phyloP scores from a whole-genome alignment of 2,113 vertebrate genomes.

The Tyrannus savana region DNA sequence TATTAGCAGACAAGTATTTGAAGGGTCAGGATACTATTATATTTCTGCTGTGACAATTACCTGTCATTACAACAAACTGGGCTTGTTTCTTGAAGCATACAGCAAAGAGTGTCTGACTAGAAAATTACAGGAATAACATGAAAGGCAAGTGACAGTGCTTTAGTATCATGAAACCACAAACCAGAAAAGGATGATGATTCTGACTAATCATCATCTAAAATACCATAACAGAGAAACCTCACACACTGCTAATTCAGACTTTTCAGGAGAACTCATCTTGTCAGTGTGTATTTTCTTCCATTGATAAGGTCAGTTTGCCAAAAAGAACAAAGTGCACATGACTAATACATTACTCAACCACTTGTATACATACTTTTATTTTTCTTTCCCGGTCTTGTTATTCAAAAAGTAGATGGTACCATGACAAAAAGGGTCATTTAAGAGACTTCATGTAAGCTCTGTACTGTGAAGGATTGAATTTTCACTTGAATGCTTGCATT shows the following conservation, averaged over 20 bases:
- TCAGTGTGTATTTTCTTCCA: slow-evolving; percentile 65
- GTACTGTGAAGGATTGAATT: slow-evolving; percentile 86
- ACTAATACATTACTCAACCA: slow-evolving; percentile 79
- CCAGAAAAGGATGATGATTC: slow-evolving; percentile 12
- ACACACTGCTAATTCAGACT: slow-evolving; percentile 51
- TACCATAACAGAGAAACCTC: slow-evolving; percentile 26
- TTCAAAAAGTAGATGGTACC: slow-evolving; percentile 78
- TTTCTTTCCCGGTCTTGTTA: slow-evolving; percentile 75
- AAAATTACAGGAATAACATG: not conserved
- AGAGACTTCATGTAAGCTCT: slow-evolving; percentile 80
- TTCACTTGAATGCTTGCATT: slow-evolving; percentile 84
- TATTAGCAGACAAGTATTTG: not conserved
- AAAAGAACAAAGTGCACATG: slow-evolving; percentile 74
- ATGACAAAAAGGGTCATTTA: slow-evolving; percentile 86
- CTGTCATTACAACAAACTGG: not conserved
- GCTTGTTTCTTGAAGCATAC: not conserved
- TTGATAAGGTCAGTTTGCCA: slow-evolving; percentile 78
- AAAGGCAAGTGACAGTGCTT: not conserved
- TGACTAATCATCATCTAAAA: slow-evolving; percentile 37
- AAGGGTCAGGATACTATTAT: not conserved
- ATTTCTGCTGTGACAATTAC: not conserved
- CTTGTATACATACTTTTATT: slow-evolving; percentile 78
- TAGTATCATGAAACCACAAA: not conserved
- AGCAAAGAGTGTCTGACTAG: not conserved
- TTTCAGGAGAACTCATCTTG: slow-evolving; percentile 52